phyloP scores from a whole-genome alignment of 2,888 invertebrate species.

The Masnerella sp. region DNA sequence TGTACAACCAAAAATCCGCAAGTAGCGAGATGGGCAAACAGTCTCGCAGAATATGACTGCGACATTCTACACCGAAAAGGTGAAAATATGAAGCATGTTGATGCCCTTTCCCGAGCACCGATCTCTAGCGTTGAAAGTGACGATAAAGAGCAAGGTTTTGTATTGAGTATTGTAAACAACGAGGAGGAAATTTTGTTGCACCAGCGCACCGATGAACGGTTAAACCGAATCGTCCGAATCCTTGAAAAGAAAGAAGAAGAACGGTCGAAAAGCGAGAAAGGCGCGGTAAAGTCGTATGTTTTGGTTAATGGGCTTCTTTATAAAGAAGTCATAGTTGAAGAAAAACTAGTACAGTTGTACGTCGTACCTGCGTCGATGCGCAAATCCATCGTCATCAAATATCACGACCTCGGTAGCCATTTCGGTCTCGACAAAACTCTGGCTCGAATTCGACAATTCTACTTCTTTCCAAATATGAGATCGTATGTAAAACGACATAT shows the following conservation, averaged over 20 bases:
- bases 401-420: slow-evolving; percentile 8
- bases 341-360: not conserved
- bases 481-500: slow-evolving; percentile 57
- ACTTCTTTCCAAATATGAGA: slow-evolving; percentile 50
- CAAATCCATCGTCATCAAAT: not conserved
- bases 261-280: not conserved
- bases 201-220: not conserved
- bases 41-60: not conserved
- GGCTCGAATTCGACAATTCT: slow-evolving; percentile 41
- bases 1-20: not conserved
- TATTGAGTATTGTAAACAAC: not conserved
- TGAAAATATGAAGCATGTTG: not conserved
- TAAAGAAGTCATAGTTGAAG: not conserved
- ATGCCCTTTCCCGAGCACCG: not conserved
- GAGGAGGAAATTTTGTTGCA: slow-evolving; percentile 1
- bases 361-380: not conserved
- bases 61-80: not conserved
- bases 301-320: not conserved
- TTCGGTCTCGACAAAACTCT: slow-evolving; percentile 22
- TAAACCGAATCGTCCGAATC: not conserved
- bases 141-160: not conserved
- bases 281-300: not conserved
- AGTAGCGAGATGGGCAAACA: not conserved
- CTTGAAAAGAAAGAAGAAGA: not conserved
- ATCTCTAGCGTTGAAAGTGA: not conserved